Conservation (phyloP, 2,113 vertebrate species). For the Pan paniscus region DNA sequence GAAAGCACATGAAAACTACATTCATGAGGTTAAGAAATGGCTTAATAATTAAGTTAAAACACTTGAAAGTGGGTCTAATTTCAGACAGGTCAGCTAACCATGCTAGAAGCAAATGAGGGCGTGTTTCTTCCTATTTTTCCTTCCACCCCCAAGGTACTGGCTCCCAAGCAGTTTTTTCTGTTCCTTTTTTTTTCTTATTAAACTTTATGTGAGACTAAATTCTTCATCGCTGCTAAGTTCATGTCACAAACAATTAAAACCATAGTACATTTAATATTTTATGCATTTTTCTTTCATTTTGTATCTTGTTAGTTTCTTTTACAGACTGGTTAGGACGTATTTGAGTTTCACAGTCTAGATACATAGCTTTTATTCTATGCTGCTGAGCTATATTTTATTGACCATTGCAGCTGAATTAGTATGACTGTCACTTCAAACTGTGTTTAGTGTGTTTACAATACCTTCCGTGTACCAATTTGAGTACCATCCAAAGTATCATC, state of each 20-base stretch:
- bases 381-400: background rate
- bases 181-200: background rate
- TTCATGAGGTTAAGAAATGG: conserved; percentile 75
- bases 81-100: conserved; percentile 74
- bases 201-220: conserved; percentile 13
- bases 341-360: background rate
- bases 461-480: conserved; percentile 46
- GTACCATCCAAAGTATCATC: conserved; percentile 45
- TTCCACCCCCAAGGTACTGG: conserved; percentile 26
- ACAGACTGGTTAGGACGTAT: background rate
- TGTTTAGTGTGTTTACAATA: background rate
- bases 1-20: conserved; percentile 74
- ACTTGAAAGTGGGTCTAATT: conserved; percentile 72
- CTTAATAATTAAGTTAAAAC: conserved; percentile 79
- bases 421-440: background rate
- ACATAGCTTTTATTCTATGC: background rate
- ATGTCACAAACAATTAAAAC: conserved; percentile 43
- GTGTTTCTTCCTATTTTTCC: conserved; percentile 64
- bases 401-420: background rate
- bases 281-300: background rate
- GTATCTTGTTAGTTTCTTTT: background rate
- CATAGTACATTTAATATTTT: background rate
- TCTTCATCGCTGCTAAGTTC: conserved; percentile 22
- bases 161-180: conserved; percentile 55
- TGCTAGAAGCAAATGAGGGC: conserved; percentile 59